Base-by-base conservation (phyloP, 2,113 vertebrate species). In the Sterna hirundo region DNA sequence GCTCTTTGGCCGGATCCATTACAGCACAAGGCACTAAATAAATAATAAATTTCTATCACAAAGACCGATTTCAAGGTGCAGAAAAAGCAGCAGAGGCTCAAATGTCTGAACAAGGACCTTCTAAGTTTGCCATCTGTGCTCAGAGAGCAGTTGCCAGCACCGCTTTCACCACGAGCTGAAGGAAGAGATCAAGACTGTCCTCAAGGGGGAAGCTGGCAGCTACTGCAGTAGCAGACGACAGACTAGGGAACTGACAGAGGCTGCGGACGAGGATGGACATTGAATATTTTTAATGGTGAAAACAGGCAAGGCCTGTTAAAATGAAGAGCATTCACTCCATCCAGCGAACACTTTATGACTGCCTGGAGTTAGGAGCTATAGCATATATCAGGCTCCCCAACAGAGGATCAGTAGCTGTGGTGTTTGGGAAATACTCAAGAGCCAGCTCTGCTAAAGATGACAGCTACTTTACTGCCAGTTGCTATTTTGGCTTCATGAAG, bases 301-400 rank as follows among this genome's bases (percentile, higher is more conserved):
- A 74, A 88, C 22, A 61, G 20, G 16, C 60, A 85, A 71, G 20
- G 34, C 23, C 26, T 27, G 30, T 40, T 61, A 90, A 88, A 71
- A 72, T 2, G 3, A 64, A 69, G 23, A 15, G 26, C 8, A n/a
- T 29, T 76, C 29, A 40, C 5, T 49, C 18, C 12, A 87, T 20
- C 18, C 21, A 71, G 36, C 3, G 1, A 89, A 21, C 3, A 5
- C 13, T 70, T 49, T 9, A 16, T 11, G 15, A 46, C 46, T 68
- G 47, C 74, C 42, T 21, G n/a, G 21, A 93, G 34, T 42, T 34
- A 54, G 0, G 0, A 91, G 74, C 36, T 58, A 8, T 4, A 80
- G 49, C 40, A 14, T 1, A 19, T 0, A 47, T 38, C 47, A 82
- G n/a, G 18, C n/a, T 29, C 14, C n/a, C 29, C 22, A 68, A 0